Base-by-base conservation (phyloP, 2,888 invertebrate genomes). In the Iphiclides podalirius region DNA sequence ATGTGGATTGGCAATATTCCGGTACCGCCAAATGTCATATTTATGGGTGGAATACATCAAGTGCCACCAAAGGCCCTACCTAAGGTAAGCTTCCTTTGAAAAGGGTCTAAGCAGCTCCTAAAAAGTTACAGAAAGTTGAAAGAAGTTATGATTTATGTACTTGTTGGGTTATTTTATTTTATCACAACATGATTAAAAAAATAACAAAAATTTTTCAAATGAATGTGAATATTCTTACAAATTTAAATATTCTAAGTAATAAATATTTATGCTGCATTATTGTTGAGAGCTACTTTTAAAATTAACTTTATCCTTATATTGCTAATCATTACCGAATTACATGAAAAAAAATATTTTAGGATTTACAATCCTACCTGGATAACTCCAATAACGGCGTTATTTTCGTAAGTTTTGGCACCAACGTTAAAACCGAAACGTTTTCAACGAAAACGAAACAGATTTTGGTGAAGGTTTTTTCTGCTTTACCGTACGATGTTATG, bases 31-130 rank as follows among this genome's bases (percentile, higher is more conserved):
- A 71, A 67, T 50, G 62, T 81, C 7, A 53, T 87, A 2, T 74
- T 72, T 42, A 68, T 83, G 44, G 82, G 84, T 20, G 84, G 83
- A n/a, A 61, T 79, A 38, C 82, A 83, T 47, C 64, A 74, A 28
- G 62, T 61, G 13, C 61, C 66, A 2, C 42, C 62, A 4, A 66
- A 75, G 40, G 59, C 71, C 4, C 55, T 88, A 41, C 79, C 81
- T 4, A 52, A 72, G 66, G 85, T 83, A 66, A 20, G 20, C 3
- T 20, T 20, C 6, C 20, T 20, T 4, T 20, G 20, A 20, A 20
- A 20, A 20, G n/a, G n/a, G n/a, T n/a, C n/a, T n/a, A n/a, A n/a
- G n/a, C n/a, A n/a, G n/a, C n/a, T n/a, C n/a, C n/a, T n/a, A n/a
- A n/a, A n/a, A n/a, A n/a, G n/a, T n/a, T n/a, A n/a, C n/a, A n/a